Percentiles rank a stretch among this genome's conserved stretches.
These are phyloP conservation scores for Acrossocheilus wenchowensis DNA, from an alignment of 2,797 vertebrate genomes.

Conservation along the genomic window DNA sequence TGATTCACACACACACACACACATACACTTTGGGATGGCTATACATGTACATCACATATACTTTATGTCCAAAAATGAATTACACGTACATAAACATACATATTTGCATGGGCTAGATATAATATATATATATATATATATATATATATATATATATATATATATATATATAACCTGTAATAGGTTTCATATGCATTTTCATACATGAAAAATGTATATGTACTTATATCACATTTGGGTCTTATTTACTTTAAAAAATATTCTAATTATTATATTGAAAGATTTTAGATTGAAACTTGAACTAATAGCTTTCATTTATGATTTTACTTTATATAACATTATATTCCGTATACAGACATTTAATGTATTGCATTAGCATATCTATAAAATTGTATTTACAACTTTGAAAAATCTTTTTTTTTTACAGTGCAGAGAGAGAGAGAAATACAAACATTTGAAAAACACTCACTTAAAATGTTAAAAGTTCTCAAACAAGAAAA, in stretches of 20 bases:
- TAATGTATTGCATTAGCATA: not conserved
- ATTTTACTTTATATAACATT: not conserved
- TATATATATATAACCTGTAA: not conserved
- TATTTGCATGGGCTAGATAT: not conserved
- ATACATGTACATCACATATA: not conserved
- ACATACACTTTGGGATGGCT: no score
- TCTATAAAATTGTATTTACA: not conserved
- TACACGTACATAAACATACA: not conserved
- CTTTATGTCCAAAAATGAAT: not conserved
- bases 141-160: not conserved
- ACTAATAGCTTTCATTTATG: not conserved
- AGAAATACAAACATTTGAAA: not conserved
- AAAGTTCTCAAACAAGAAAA: not conserved
- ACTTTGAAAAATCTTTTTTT: not conserved
- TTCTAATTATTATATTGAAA: not conserved
- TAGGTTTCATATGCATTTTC: not conserved
- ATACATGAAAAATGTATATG: not conserved
- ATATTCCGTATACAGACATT: not conserved
- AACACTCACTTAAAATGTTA: not conserved
- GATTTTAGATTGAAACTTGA: not conserved
- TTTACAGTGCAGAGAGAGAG: not conserved
- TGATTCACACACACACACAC: no score
- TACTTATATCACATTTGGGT: not conserved
- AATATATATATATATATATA: not conserved
- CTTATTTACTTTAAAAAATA: not conserved